Evolutionary conservation across 2,797 vertebrate genomes (phyloP).

Genomic region (Hozukius guyotensis): DNA sequence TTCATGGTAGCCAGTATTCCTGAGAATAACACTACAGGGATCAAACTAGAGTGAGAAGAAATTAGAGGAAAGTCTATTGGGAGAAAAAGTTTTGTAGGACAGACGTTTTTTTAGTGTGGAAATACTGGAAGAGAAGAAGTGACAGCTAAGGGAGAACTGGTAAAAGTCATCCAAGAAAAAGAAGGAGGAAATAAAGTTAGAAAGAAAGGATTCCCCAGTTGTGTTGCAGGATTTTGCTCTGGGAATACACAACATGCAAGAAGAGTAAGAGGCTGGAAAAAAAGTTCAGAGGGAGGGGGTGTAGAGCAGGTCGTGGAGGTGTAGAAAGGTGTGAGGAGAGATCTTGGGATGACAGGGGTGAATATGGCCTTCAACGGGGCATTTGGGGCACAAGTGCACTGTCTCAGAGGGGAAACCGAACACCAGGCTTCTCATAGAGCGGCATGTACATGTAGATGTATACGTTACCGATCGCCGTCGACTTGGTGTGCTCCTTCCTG

Average conservation of each 20-base stretch:
- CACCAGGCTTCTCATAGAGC: slow-evolving; percentile 43
- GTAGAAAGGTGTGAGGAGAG: slow-evolving; percentile 57
- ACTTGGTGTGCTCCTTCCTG: slow-evolving; percentile 92
- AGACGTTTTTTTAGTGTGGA: slow-evolving; percentile 19
- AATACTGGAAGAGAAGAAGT: slow-evolving; percentile 70
- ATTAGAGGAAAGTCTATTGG: slow-evolving; percentile 37
- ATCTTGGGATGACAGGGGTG: slow-evolving; percentile 71
- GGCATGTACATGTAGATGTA: slow-evolving; percentile 27
- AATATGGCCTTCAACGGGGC: slow-evolving; percentile 72
- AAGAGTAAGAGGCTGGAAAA: slow-evolving; percentile 61
- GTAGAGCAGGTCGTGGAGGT: slow-evolving; percentile 56
- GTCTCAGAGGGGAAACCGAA: slow-evolving; percentile 47
- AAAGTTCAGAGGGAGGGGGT: slow-evolving; percentile 33
- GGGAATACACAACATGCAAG: slow-evolving; percentile 76
- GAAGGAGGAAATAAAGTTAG: slow-evolving; percentile 63
- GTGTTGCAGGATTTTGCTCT: slow-evolving; percentile 41
- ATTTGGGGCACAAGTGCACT: slow-evolving; percentile 58
- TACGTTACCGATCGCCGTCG: slow-evolving; percentile 91
- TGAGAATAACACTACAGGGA: slow-evolving; percentile 81
- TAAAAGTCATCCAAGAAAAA: slow-evolving; percentile 72
- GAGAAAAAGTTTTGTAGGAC: slow-evolving; percentile 43
- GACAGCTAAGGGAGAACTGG: slow-evolving; percentile 73
- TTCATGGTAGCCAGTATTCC: slow-evolving; percentile 87
- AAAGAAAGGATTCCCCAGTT: slow-evolving; percentile 64
- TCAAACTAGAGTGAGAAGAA: slow-evolving; percentile 75